These are phyloP conservation scores for Dendroctonus ponderosae DNA, from an alignment of 1,140 invertebrate species.

Conservation along the genomic window DNA sequence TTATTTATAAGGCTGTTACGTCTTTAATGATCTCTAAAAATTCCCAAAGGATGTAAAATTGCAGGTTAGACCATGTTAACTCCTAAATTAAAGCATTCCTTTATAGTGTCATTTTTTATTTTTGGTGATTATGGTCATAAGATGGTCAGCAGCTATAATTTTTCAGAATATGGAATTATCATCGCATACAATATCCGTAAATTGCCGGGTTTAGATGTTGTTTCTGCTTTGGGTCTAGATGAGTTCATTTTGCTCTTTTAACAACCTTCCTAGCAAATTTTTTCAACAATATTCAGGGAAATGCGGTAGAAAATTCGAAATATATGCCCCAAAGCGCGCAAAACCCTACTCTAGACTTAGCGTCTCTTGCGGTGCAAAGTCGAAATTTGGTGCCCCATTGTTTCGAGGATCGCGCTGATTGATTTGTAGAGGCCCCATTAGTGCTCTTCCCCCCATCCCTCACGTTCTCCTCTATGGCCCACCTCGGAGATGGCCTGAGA, in stretches of 20 bases:
- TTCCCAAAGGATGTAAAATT: constrained; percentile 23
- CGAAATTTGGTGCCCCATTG: constrained; percentile 8
- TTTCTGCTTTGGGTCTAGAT: background rate
- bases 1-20: constrained; percentile 12
- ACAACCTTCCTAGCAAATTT: too few relatives aligned
- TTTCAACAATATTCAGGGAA: too few relatives aligned
- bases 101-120: constrained; percentile 19
- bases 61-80: constrained; percentile 12
- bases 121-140: constrained; percentile 3
- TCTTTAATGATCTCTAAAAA: constrained; percentile 19
- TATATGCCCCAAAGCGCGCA: too few relatives aligned
- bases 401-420: constrained; percentile 39
- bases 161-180: constrained; percentile 15
- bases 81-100: constrained; percentile 14
- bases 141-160: background rate
- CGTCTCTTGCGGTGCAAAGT: constrained; percentile 1
- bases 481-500: constrained; percentile 47
- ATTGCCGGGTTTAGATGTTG: constrained; percentile 2
- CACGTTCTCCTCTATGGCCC: constrained; percentile 37
- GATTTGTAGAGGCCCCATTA: constrained; percentile 49
- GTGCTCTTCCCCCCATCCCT: constrained; percentile 36
- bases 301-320: too few relatives aligned
- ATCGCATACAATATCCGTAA: constrained; percentile 1
- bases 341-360: background rate
- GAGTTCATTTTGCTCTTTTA: too few relatives aligned